A percentile compares a stretch with the other conserved stretches of the same genome.
Conservation (phyloP, 2,797 vertebrate genomes). For the Eptatretus atami region DNA sequence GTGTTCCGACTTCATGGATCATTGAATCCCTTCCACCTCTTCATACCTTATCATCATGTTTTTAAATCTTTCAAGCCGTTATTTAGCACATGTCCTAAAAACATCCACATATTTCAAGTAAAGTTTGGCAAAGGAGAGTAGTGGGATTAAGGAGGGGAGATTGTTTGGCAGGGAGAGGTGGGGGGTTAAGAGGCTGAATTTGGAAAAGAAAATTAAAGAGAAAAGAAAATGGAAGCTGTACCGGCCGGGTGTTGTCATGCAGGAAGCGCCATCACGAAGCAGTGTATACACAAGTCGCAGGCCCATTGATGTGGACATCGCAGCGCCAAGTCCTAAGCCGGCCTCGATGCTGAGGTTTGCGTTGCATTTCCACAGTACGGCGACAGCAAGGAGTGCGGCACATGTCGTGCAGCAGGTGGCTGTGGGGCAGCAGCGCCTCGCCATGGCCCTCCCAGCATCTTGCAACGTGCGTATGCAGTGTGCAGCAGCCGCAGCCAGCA, state of each 20-base stretch:
- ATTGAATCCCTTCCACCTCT: no score
- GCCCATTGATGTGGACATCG: conserved; percentile 80
- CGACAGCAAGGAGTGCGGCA: conserved; percentile 75
- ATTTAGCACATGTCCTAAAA: no score
- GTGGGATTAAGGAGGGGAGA: no score
- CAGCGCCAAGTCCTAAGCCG: conserved; percentile 74
- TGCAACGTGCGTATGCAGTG: conserved; percentile 84
- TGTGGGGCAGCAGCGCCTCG: conserved; percentile 82
- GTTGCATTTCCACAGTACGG: conserved; percentile 98
- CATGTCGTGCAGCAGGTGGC: conserved; percentile 86
- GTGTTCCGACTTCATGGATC: no score
- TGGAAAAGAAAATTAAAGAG: no score
- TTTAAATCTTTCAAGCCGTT: no score
- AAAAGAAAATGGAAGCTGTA: conserved; percentile 13
- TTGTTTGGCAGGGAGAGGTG: no score
- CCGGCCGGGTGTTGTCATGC: conserved; percentile 68
- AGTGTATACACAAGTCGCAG: conserved; percentile 88
- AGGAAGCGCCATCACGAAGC: conserved; percentile 74
- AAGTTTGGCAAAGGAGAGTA: no score
- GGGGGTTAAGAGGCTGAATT: no score
- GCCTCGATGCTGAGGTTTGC: conserved; percentile 96
- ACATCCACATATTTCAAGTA: no score
- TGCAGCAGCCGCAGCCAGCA: conserved; percentile 73
- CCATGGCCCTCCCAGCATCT: conserved; percentile 92
- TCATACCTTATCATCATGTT: no score